Percentiles rank a stretch among this genome's conserved stretches.
phyloP scores from a whole-genome alignment of 1,140 invertebrate species.

The Alviniconcha marisindica region DNA sequence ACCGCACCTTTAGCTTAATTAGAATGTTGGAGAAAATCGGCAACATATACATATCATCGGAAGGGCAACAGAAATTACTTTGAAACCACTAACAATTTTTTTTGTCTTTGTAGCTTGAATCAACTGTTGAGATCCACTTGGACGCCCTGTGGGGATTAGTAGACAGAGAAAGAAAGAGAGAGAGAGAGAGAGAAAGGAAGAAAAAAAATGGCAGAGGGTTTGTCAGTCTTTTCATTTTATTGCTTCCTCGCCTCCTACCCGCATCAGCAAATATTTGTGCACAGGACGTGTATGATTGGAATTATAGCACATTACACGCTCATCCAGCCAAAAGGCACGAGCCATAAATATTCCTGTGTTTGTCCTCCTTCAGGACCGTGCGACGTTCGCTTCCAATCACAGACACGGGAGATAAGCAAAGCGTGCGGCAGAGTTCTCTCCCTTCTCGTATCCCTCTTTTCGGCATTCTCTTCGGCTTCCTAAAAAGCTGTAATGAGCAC shows the following conservation, averaged over 20 bases:
- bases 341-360: not conserved
- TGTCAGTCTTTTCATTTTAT: not conserved
- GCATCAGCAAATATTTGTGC: slow-evolving; percentile 10
- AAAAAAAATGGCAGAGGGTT: no score
- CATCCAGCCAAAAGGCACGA: not conserved
- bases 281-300: slow-evolving; percentile 5
- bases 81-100: no score
- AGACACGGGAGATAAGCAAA: not conserved
- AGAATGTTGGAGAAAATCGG: no score
- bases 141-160: no score
- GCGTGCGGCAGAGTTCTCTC: not conserved
- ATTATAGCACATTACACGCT: slow-evolving; percentile 10
- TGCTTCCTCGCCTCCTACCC: not conserved
- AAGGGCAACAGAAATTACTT: no score
- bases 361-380: not conserved
- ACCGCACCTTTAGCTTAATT: no score
- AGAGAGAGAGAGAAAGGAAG: no score
- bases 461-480: not conserved
- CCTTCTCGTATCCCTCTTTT: not conserved
- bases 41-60: no score
- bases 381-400: not conserved
- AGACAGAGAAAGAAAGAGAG: no score
- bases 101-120: no score
- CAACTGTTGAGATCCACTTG: no score
- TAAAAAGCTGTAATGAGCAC: not conserved